phyloP scores from a whole-genome alignment of 2,888 invertebrate species.

The Ptychoptera albimana region DNA sequence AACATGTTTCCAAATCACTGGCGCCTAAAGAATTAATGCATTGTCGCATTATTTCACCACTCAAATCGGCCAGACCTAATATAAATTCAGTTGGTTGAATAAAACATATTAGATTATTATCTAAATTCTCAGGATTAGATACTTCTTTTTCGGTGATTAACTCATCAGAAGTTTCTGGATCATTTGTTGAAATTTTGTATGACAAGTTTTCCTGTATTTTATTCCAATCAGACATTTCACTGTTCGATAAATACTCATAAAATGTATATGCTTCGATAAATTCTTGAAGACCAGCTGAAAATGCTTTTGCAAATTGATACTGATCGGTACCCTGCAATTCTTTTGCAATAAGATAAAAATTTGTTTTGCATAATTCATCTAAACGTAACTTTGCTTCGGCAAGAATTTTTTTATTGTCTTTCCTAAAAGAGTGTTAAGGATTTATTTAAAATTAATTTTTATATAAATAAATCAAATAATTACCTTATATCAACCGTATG shows the following conservation, averaged over 20 bases:
- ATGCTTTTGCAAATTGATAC: constrained; percentile 50
- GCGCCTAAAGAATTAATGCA: constrained; percentile 68
- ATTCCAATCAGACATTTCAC: constrained; percentile 41
- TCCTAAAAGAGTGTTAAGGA: constrained; percentile 22
- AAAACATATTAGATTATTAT: constrained; percentile 15
- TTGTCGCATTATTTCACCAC: constrained; percentile 80
- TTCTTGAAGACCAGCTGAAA: constrained; percentile 53
- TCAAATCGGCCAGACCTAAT: constrained; percentile 71
- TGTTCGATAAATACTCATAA: constrained; percentile 47
- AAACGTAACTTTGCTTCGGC: constrained; percentile 51
- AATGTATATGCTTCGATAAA: constrained; percentile 75
- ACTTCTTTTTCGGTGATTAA: constrained; percentile 1
- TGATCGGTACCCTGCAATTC: constrained; percentile 58
- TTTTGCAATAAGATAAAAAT: constrained; percentile 49
- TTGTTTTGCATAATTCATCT: constrained; percentile 34
- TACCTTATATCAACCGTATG: constrained; percentile 45
- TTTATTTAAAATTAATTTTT: neutral
- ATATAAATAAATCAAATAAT: neutral
- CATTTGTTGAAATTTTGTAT: constrained; percentile 19
- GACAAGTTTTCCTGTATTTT: constrained; percentile 38
- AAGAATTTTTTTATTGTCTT: constrained; percentile 38
- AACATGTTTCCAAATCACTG: constrained; percentile 58
- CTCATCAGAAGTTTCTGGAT: constrained; percentile 3
- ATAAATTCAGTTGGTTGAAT: constrained; percentile 41
- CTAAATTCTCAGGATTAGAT: neutral